These are phyloP conservation scores for Pelosia muscerda DNA, from an alignment of 2,888 invertebrate genomes.

Conservation along the genomic window DNA sequence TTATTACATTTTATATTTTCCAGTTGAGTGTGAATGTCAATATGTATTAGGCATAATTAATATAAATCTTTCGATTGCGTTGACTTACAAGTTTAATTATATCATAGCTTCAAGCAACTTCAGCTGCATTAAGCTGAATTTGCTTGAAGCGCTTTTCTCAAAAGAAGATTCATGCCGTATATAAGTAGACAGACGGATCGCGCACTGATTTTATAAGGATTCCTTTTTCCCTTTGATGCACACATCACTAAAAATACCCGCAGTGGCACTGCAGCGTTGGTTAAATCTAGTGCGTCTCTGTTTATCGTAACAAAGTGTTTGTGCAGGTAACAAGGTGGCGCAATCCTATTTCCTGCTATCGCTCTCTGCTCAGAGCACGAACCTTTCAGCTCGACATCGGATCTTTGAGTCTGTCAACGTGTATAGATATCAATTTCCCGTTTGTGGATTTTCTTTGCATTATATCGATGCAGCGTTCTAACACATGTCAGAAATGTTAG, in stretches of 20 bases:
- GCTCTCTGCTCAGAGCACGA: conserved; percentile 22
- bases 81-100: no score
- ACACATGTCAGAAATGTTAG: not conserved
- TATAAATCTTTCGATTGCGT: no score
- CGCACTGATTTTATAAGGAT: no score
- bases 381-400: conserved; percentile 25
- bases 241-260: not conserved
- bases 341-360: conserved; percentile 55
- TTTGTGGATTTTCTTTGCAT: not conserved
- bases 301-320: conserved; percentile 24
- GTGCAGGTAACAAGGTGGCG: conserved; percentile 18
- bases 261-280: not conserved
- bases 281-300: conserved; percentile 18
- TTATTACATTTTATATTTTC: no score
- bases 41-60: no score
- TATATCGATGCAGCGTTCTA: not conserved
- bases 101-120: no score
- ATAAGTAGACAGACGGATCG: no score
- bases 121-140: no score
- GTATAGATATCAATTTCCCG: conserved; percentile 6
- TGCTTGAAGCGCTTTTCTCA: no score
- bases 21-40: no score
- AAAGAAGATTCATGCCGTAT: no score
- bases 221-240: not conserved
- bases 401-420: conserved; percentile 18